Evolutionary conservation across 2,113 vertebrate genomes (phyloP), one percentile per base, ranked within the genome.

Genomic region (Larimichthys polyactis): DNA sequence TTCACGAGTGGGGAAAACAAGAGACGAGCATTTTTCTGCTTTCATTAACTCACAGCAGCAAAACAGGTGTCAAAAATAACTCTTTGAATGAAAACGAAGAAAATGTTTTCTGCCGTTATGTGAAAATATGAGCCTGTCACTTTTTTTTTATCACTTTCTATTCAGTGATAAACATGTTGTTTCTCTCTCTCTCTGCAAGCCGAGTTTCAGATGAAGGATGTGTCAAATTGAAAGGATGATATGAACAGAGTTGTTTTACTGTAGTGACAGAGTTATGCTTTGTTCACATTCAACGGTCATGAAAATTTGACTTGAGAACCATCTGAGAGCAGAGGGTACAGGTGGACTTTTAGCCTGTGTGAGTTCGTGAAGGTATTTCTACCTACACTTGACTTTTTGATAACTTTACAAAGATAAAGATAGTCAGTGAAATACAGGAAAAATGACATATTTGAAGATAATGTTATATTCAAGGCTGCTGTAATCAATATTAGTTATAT

Each of bases 91-190:
- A 66, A 71, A 51, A 48, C 17, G 27, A 55, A n/a, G 54, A 44
- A 51, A 67, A 62, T 16, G 17, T 66, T 79, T 67, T 11, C 54
- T 72, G 80, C 60, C 4, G 32, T 79, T 71, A 57, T n/a, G 4
- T 54, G 15, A 68, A 68, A 73, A 68, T 51, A 20, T 16, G 71
- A 83, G 36, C 51, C 59, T 84, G 78, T 70, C 68, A 74, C 51
- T 2, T 1, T 36, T 63, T 32, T 54, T 49, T 36, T 36, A 24
- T 24, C 24, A 24, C 24, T 36, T 32, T 32, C 44, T 32, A 0
- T 22, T 36, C 29, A 43, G 22, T 55, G 4, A 6, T 65, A 65
- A 65, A 64, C 64, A 79, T 22, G 19, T 51, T 62, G 16, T 51
- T 69, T 58, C 11, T 65, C 49, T 64, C 27, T 27, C 27, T 27